Base-by-base conservation (phyloP, 1,140 invertebrate species). In the Manduca sexta region DNA sequence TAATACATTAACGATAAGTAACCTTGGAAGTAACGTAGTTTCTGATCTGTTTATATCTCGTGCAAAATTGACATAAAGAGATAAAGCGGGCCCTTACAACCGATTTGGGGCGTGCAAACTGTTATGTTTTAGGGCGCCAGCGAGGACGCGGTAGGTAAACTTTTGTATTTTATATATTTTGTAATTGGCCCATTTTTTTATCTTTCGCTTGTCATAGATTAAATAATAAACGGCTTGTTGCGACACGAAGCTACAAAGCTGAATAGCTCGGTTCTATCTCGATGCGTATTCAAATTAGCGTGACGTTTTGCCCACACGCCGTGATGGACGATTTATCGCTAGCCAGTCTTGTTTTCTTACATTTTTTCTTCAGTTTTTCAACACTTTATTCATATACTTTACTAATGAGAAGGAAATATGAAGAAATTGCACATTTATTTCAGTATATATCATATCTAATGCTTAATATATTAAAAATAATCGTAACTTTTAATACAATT, bases 91-190 rank as follows among this genome's bases (percentile, higher is more conserved):
- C 74, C 70, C 76, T 75, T 71, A 50, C 51, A 49, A 39, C 39
- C 50, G 65, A 80, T 74, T 72, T 61, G 63, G 79, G 79, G 58
- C 60, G 57, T 68, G 67, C 47, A 83, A 78, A 80, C 74, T 75
- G 64, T 78, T 83, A 66, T 80, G 67, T 39, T 80, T 41, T 54
- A 77, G 76, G 67, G 66, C 61, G 46, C 50, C 46, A 12, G 16
- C 47, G 68, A 67, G 56, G 60, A 64, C 64, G 60, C 18, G n/a
- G 43, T 58, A 59, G 50, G 60, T 47, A 65, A 62, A 65, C 66
- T 60, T 64, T 65, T 58, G 69, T 80, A 71, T 80, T 83, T 83
- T 74, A 67, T 70, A 74, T 74, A 77, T 83, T 80, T 77, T 75
- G 76, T 75, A 80, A 80, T 76, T 73, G 74, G 52, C 67, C 79